These are phyloP conservation scores for Virgularia gustaviana DNA, from an alignment of 92 coral and sea anemone species.

Conservation along the genomic window DNA sequence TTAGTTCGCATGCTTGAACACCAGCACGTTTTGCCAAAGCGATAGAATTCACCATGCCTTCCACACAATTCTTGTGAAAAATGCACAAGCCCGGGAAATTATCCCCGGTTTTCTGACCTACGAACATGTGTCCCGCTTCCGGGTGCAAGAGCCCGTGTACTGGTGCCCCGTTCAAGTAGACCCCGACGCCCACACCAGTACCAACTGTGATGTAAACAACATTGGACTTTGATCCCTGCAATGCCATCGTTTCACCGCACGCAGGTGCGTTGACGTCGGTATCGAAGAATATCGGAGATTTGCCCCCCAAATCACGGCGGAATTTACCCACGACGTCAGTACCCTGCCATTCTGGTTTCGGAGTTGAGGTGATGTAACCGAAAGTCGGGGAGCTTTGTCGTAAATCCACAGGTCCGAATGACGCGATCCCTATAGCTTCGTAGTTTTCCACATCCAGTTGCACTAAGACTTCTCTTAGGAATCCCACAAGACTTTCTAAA, in stretches of 20 bases:
- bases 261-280: constrained; percentile 95
- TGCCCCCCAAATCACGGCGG: constrained; percentile 50
- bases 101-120: constrained; percentile 72
- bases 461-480: constrained; percentile 52
- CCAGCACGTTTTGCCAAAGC: constrained; percentile 80
- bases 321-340: constrained; percentile 63
- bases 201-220: constrained; percentile 81
- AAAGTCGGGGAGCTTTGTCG: constrained; percentile 62
- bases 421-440: constrained; percentile 74
- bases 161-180: constrained; percentile 65
- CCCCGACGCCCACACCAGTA: constrained; percentile 91
- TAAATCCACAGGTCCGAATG: constrained; percentile 91
- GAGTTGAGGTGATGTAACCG: constrained; percentile 78
- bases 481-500: constrained; percentile 44
- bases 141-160: constrained; percentile 92
- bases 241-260: constrained; percentile 55
- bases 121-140: constrained; percentile 83
- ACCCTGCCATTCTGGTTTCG: constrained; percentile 73
- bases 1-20: constrained; percentile 52
- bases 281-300: constrained; percentile 66
- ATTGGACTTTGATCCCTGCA: constrained; percentile 26
- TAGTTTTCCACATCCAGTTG: constrained; percentile 42
- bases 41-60: constrained; percentile 80
- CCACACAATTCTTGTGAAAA: constrained; percentile 75
- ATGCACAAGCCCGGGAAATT: constrained; percentile 71